Evolutionary conservation across 2,797 vertebrate species (phyloP).

Genomic region (Pachyuromys duprasi): DNA sequence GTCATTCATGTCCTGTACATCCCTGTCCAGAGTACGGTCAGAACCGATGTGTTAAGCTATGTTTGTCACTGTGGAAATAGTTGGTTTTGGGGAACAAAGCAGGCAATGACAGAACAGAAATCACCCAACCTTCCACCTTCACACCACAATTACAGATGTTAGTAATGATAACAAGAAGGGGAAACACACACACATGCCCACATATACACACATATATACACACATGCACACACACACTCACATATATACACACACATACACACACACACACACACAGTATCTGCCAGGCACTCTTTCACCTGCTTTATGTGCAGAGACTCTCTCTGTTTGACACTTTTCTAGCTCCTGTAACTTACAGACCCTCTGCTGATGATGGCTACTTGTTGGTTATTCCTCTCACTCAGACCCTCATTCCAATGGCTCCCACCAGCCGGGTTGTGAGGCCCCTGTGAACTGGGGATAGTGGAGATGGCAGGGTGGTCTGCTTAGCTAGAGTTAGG

Average conservation of each 20-base stretch:
- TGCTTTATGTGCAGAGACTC: background rate
- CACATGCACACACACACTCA: no score
- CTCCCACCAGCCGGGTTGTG: background rate
- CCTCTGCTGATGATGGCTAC: background rate
- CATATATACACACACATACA: background rate
- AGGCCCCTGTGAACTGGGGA: background rate
- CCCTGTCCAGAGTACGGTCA: background rate
- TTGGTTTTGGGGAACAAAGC: background rate
- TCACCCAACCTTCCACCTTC: background rate
- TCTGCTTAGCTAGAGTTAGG: background rate
- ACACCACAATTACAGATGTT: background rate
- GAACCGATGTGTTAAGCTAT: background rate
- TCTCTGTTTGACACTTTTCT: background rate
- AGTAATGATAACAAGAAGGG: background rate
- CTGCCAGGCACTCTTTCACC: background rate
- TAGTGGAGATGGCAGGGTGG: accelerated
- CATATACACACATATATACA: no score
- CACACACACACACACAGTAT: background rate
- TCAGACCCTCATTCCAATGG: background rate
- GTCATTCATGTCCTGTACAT: background rate
- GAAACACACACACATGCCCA: background rate
- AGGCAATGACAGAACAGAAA: background rate
- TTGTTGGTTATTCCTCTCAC: background rate
- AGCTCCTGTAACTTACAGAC: background rate
- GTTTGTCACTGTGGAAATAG: background rate